Base-by-base conservation (phyloP, 2,888 invertebrate species). In the Diloba caeruleocephala region DNA sequence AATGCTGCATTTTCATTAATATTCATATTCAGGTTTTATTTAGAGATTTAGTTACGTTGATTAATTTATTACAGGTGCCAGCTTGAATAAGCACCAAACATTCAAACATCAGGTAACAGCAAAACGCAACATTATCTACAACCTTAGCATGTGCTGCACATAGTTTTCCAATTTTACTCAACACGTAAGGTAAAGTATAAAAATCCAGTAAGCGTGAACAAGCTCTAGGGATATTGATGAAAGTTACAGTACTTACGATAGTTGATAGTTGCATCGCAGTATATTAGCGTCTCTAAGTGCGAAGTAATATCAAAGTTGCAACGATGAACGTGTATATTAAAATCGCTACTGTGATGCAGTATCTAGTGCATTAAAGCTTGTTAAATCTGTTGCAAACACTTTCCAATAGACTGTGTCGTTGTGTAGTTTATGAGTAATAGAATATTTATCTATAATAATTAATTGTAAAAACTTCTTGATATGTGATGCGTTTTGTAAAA, bases 291-390 rank as follows among this genome's bases (percentile, higher is more conserved):
- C 15, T 45, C 28, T 45, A 53, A 53, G 48, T 60, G 39, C 26
- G 4, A 56, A 56, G 50, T 45, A 53, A 55, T 67, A 49, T 55
- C 37, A 32, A 60, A 63, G 54, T 68, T 46, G 33, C 25, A 52
- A 34, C 31, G 14, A 48, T 33, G 17, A 34, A 32, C 26, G 14
- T 29, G 34, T 46, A 36, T 38, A 52, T 49, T 48, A 48, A n/a
- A 55, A 58, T 48, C 43, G 17, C 28, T 37, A 23, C 28, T 26
- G 21, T 32, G n/a, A 7, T 23, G n/a, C 31, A 45, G 29, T 44
- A 23, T 28, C 14, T 52, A 32, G 13, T 29, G 13, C 28, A 7
- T 36, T 10, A 21, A 12, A 29, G 17, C 42, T 26, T 6, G 19
- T 32, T 32, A 38, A 32, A 29, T 25, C 4, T 17, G 14, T 37